Percentiles rank a stretch among this genome's conserved stretches.
These are phyloP conservation scores for Parnassius glacialis DNA, from an alignment of 2,888 invertebrate genomes.

Conservation along the genomic window DNA sequence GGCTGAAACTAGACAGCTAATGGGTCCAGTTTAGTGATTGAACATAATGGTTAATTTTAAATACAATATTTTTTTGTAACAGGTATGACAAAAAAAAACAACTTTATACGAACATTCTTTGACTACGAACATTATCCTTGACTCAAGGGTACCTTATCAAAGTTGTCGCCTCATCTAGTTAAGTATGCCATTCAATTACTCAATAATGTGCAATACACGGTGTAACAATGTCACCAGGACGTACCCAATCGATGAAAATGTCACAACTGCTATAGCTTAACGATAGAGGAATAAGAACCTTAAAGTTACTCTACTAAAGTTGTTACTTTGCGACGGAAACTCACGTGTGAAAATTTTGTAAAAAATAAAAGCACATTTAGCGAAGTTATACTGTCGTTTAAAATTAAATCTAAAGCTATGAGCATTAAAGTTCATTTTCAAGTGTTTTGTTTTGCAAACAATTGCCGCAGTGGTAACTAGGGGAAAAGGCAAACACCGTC, in stretches of 20 bases:
- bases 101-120: slow-evolving; percentile 14
- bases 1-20: no score
- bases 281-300: slow-evolving; percentile 34
- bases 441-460: slow-evolving; percentile 31
- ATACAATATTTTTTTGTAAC: no score
- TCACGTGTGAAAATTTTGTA: slow-evolving; percentile 36
- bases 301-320: slow-evolving; percentile 18
- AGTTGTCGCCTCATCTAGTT: slow-evolving; percentile 66
- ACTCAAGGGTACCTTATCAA: slow-evolving; percentile 72
- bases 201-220: slow-evolving; percentile 80
- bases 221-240: slow-evolving; percentile 75
- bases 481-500: slow-evolving; percentile 77
- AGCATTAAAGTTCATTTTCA: slow-evolving; percentile 35
- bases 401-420: slow-evolving; percentile 19
- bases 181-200: slow-evolving; percentile 78
- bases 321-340: background rate
- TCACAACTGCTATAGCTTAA: slow-evolving; percentile 30
- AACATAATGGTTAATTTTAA: no score
- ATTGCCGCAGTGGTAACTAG: slow-evolving; percentile 46
- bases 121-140: slow-evolving; percentile 44
- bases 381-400: background rate
- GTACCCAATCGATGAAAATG: slow-evolving; percentile 48
- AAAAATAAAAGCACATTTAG: slow-evolving; percentile 39
- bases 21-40: no score
- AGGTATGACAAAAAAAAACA: no score